These are phyloP conservation scores for Cydia splendana DNA, from an alignment of 1,140 invertebrate genomes.

Conservation along the genomic window DNA sequence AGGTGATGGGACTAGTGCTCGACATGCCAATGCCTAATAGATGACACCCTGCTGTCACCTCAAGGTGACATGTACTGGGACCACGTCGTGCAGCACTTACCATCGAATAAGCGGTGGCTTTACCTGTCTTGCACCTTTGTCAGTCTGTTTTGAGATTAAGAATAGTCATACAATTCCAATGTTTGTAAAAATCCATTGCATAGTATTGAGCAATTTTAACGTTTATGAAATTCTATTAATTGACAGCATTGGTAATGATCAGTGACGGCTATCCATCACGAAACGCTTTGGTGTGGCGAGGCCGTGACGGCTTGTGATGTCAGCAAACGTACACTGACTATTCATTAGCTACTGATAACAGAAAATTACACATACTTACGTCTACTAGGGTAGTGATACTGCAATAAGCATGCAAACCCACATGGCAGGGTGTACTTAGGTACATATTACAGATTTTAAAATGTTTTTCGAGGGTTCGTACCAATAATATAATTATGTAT, in stretches of 20 bases:
- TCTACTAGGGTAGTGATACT: not conserved
- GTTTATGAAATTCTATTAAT: slow-evolving; percentile 48
- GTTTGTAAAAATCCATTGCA: not conserved
- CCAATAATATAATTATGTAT: too few species aligned
- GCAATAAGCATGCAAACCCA: not conserved
- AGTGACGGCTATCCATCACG: slow-evolving; percentile 46
- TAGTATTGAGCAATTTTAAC: slow-evolving; percentile 37
- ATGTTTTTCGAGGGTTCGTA: too few species aligned
- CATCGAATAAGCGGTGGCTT: too few species aligned
- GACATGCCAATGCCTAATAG: too few species aligned
- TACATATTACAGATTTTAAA: not conserved
- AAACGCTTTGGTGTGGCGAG: slow-evolving; percentile 36
- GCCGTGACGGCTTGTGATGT: slow-evolving; percentile 9
- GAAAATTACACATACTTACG: not conserved
- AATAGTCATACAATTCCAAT: too few species aligned
- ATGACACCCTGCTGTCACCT: too few species aligned
- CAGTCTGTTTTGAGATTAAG: too few species aligned
- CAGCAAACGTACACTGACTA: not conserved
- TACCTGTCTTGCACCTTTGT: too few species aligned
- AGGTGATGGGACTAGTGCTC: too few species aligned
- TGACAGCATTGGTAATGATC: slow-evolving; percentile 43
- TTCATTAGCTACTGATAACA: slow-evolving; percentile 23
- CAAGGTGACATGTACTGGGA: too few species aligned
- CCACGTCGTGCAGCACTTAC: too few species aligned
- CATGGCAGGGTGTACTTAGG: not conserved